Conservation (phyloP, 2,113 vertebrate genomes). For the Siniperca chuatsi region DNA sequence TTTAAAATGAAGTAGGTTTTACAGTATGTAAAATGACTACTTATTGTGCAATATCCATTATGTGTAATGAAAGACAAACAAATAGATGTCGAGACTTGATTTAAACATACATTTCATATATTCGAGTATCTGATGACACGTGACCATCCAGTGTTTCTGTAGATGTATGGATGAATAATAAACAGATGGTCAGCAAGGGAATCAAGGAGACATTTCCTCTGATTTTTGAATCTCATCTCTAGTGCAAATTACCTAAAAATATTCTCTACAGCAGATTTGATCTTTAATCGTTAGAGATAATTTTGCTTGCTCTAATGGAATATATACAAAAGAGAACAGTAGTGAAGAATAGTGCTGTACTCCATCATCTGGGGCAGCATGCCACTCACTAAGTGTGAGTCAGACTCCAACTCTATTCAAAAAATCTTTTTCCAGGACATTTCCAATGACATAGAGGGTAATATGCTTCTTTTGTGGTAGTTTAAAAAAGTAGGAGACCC, state of each 20-base stretch:
- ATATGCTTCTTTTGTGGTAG: background rate
- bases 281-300: background rate
- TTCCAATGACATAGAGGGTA: background rate
- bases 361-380: background rate
- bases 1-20: background rate
- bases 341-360: background rate
- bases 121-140: constrained; percentile 16
- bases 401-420: constrained; percentile 1
- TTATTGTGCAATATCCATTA: background rate
- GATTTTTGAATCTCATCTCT: background rate
- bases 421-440: background rate
- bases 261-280: background rate
- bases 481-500: background rate
- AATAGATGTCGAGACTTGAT: constrained; percentile 14
- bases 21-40: background rate
- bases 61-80: constrained; percentile 16
- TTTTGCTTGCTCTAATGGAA: constrained; percentile 20
- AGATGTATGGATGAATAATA: background rate
- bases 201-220: constrained; percentile 9
- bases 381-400: background rate
- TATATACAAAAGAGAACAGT: background rate
- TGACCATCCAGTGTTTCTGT: constrained; percentile 10
- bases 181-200: constrained; percentile 33
- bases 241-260: background rate
- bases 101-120: constrained; percentile 1